Percentiles rank a stretch among this genome's conserved stretches.
phyloP scores from a whole-genome alignment of 2,113 vertebrate genomes.

The Phocoena phocoena region DNA sequence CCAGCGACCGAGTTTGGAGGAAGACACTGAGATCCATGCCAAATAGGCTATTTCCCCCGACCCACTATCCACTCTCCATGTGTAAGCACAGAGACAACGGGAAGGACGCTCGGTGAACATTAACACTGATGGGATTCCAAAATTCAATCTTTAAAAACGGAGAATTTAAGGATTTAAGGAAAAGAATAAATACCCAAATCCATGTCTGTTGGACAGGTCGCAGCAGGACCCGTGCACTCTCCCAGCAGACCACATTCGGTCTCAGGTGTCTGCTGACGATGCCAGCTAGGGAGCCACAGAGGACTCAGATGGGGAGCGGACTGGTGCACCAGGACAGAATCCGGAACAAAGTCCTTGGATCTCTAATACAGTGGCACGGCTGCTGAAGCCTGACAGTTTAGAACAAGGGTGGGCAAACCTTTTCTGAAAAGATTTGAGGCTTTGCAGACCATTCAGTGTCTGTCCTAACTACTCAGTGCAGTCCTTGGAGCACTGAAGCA shows the following conservation, averaged over 20 bases:
- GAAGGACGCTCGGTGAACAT: background rate
- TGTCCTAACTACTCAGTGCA: background rate
- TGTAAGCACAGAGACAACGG: too few species aligned
- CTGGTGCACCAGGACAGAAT: rapidly evolving
- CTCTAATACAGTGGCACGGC: background rate
- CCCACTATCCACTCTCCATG: background rate
- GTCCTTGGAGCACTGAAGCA: rapidly evolving
- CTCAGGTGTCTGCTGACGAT: background rate
- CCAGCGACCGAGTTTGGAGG: background rate
- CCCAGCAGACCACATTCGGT: background rate
- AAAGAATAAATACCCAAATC: background rate
- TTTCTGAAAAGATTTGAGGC: background rate
- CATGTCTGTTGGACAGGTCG: background rate
- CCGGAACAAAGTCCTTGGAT: background rate
- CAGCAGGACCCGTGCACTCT: background rate
- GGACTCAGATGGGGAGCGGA: rapidly evolving
- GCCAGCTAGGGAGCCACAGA: too few species aligned
- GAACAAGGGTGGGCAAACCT: background rate
- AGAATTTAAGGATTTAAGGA: background rate
- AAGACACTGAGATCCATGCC: background rate
- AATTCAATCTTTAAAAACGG: background rate
- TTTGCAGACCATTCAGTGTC: background rate
- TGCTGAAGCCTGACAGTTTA: background rate
- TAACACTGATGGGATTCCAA: background rate
- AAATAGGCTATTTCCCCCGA: rapidly evolving